Base-by-base conservation (phyloP, 1,140 invertebrate genomes). In the Epicauta chinensis region DNA sequence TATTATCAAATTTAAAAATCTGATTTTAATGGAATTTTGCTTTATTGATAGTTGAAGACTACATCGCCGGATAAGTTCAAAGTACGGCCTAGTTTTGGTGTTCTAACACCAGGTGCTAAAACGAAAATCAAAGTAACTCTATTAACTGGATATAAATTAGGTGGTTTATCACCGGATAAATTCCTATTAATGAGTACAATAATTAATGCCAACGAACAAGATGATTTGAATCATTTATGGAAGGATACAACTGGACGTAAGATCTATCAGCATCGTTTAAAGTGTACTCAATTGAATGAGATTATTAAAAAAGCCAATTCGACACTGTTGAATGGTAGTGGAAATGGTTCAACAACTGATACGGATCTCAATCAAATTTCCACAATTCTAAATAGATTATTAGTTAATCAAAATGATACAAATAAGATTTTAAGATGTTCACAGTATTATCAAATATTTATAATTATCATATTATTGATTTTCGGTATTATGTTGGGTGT, bases 21-120 rank as follows among this genome's bases (percentile, higher is more conserved):
- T 23, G 29, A 34, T 23, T 23, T 5, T 23, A 51, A 43, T 47
- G 5, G 30, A 30, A 14, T 35, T 50, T 47, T 35, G 13, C 16
- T 29, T 30, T 23, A 49, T 16, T 71, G 72, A 36, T 54, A 89
- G 85, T 76, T 90, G 51, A 91, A 91, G 73, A 79, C 77, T 30
- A 79, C 77, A 0, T 74, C 77, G 2, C 93, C 92, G 0, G 90
- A 94, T 57, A 95, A 94, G 69, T 96, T 93, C 69, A 75, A 89
- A 36, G 93, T 96, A 1, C 78, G 88, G 46, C 91, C 92, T 9
- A 92, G 87, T 56, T 82, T 81, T 12, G 93, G 92, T 5, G 70
- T 82, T 30, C 66, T 96, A 30, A 65, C 73, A 2, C 77, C 84
- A 13, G 80, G 78, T 13, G 73, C 73, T 45, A 69, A 69, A 45